Evolutionary conservation across 2,888 invertebrate genomes (phyloP), one percentile per base, ranked within the genome.

Genomic region (Zhengitettix transpicula): DNA sequence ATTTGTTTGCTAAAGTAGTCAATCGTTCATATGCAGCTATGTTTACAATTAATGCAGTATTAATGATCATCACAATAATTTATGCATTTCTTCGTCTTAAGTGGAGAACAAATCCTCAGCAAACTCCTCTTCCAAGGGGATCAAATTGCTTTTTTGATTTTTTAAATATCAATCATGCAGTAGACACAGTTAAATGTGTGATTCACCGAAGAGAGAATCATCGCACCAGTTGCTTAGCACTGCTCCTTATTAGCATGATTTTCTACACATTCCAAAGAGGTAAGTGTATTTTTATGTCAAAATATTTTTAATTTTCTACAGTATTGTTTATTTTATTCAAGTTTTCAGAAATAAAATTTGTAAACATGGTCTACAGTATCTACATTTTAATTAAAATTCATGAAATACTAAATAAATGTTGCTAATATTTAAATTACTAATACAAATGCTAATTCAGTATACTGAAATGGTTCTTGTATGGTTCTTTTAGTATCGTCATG

Each of bases 221-320:
- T 62, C 74, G 81, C 11, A 77, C 87, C 64, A 68, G 78, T 42
- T 85, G 82, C 65, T 71, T 90, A 5, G 78, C 83, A 72, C 74
- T 88, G 47, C 71, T 89, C n/a, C 77, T 90, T 12, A 67, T 84
- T 11, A 80, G 84, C 16, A 88, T 89, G 87, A 82, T 81, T 0
- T 75, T 88, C 57, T 90, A 89, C 67, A 87, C 88, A 56, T 89
- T 89, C 69, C 89, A 89, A 71, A 78, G 89, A 69, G 80, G 80
- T 79, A 65, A 64, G 63, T 58, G n/a, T 1, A 52, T 28, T 5
- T 28, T 28, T n/a, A n/a, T 28, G 28, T 28, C 28, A 28, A 28
- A 28, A 2, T 28, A 28, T 28, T 28, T 28, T 28, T 28, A 2
- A 28, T 28, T 28, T 28, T 28, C 28, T 28, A 28, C n/a, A n/a